These are phyloP conservation scores for Allobates femoralis DNA, from an alignment of 2,797 vertebrate genomes.

Conservation along the genomic window DNA sequence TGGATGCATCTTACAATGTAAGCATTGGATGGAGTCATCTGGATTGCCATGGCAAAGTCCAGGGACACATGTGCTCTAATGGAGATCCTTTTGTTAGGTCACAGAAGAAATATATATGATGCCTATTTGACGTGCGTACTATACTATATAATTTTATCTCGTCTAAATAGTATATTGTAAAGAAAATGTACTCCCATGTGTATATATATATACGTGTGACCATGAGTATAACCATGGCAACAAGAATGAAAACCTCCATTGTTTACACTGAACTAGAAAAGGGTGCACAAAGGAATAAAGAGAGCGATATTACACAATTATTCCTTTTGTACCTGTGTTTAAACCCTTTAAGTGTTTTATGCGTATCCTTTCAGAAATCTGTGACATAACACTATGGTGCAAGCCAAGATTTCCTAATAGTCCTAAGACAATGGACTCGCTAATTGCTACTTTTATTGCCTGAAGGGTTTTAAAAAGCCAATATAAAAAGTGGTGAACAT, in stretches of 20 bases:
- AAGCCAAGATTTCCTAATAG: neutral
- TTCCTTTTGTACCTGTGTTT: neutral
- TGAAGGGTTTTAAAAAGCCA: neutral
- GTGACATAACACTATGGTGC: neutral
- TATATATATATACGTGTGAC: neutral
- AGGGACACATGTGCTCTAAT: neutral
- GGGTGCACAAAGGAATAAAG: neutral
- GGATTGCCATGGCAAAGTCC: neutral
- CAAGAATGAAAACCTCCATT: neutral
- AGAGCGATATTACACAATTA: neutral
- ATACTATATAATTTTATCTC: neutral
- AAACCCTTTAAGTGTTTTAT: slow-evolving; percentile 2
- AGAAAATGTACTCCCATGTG: neutral
- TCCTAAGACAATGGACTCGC: neutral
- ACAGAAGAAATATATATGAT: neutral
- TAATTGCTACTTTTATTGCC: slow-evolving; percentile 2
- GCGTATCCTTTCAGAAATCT: neutral
- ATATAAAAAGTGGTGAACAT: neutral
- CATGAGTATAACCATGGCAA: neutral
- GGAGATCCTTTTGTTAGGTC: neutral
- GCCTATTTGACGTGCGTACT: neutral
- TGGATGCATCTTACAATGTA: neutral
- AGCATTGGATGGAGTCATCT: neutral
- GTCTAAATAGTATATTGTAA: neutral
- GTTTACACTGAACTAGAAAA: slow-evolving; percentile 6